Evolutionary conservation across 2,113 vertebrate genomes (phyloP).

Genomic region (Oryzias melastigma): DNA sequence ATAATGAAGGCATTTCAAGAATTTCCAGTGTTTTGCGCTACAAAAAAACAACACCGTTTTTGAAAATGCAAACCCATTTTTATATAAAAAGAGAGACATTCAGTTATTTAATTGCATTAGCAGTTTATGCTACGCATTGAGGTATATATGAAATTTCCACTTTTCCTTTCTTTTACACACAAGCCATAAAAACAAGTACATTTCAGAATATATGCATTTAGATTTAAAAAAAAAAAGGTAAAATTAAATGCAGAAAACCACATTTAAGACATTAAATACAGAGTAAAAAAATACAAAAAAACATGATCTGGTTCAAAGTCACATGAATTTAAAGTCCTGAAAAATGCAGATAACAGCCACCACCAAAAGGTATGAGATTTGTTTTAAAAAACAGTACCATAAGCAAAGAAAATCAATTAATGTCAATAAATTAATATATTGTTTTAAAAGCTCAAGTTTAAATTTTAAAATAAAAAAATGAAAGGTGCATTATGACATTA

Average conservation of each 20-base stretch:
- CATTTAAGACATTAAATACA: not conserved
- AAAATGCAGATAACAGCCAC: slow-evolving; percentile 19
- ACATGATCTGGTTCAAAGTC: slow-evolving; percentile 2
- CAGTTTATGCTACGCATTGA: slow-evolving; percentile 57
- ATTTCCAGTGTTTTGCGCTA: not conserved
- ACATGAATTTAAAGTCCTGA: slow-evolving; percentile 6
- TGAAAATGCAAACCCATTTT: slow-evolving; percentile 41
- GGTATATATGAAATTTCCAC: slow-evolving; percentile 45
- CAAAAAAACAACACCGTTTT: not conserved
- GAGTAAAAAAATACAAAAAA: not conserved
- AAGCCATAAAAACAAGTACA: slow-evolving; percentile 40
- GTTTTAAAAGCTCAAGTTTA: slow-evolving; percentile 16
- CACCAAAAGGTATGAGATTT: slow-evolving; percentile 1
- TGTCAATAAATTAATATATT: slow-evolving; percentile 56
- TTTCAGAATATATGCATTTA: slow-evolving; percentile 37
- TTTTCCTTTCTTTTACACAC: slow-evolving; percentile 26
- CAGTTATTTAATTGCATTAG: slow-evolving; percentile 42
- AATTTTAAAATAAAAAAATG: not conserved
- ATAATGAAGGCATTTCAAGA: not conserved
- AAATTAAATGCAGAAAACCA: too few relatives aligned
- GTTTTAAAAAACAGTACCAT: slow-evolving; percentile 10
- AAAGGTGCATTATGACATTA: slow-evolving; percentile 30
- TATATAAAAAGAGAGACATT: slow-evolving; percentile 52
- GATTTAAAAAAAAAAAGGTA: not conserved
- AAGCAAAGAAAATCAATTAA: slow-evolving; percentile 41